These are phyloP conservation scores for Abrostola tripartita DNA, from an alignment of 2,888 invertebrate species.

Conservation along the genomic window DNA sequence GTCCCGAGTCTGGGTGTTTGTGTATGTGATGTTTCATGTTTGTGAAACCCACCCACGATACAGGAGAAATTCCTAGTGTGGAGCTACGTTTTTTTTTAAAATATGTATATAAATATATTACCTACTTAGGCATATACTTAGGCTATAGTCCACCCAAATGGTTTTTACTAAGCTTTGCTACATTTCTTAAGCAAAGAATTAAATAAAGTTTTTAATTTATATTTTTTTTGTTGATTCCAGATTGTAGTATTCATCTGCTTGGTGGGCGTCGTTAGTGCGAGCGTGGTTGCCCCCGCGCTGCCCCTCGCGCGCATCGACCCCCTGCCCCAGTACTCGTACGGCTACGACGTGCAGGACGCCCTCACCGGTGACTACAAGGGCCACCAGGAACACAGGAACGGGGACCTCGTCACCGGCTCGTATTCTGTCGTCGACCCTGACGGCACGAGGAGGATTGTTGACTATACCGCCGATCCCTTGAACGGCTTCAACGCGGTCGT, in stretches of 20 bases:
- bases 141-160: too few species aligned
- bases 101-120: too few species aligned
- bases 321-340: slow-evolving; percentile 87
- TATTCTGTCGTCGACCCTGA: slow-evolving; percentile 88
- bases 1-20: too few species aligned
- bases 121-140: too few species aligned
- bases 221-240: slow-evolving; percentile 59
- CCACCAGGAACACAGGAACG: slow-evolving; percentile 87
- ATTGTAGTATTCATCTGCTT: slow-evolving; percentile 86
- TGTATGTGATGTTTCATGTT: too few species aligned
- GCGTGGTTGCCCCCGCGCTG: slow-evolving; percentile 74
- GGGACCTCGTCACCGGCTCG: slow-evolving; percentile 88
- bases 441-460: slow-evolving; percentile 87
- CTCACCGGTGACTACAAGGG: slow-evolving; percentile 89
- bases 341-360: slow-evolving; percentile 88
- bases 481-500: slow-evolving; percentile 89
- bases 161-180: not conserved
- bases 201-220: too few species aligned
- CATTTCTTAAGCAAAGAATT: not conserved
- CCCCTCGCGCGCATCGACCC: slow-evolving; percentile 78
- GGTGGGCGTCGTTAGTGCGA: slow-evolving; percentile 75
- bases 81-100: too few species aligned
- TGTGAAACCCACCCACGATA: too few species aligned
- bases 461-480: slow-evolving; percentile 87
- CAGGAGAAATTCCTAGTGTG: too few species aligned